These are phyloP conservation scores for Polypedilum vanderplanki DNA, from an alignment of 1,140 invertebrate genomes.

Conservation along the genomic window DNA sequence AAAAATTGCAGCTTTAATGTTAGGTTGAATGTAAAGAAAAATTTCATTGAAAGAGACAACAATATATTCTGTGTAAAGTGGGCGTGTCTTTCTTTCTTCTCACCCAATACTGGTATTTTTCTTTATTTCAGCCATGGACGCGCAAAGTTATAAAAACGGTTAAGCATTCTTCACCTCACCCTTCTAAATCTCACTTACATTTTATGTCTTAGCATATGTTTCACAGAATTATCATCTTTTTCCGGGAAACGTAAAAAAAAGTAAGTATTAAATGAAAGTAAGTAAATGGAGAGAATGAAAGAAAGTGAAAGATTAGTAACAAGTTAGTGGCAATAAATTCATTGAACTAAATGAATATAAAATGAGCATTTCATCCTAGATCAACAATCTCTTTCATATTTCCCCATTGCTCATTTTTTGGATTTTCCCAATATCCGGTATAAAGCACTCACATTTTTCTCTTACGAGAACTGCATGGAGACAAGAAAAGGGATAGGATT, in stretches of 20 bases:
- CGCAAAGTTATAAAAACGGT: neutral
- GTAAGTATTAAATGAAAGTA: neutral
- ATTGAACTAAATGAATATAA: neutral
- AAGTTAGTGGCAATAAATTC: neutral
- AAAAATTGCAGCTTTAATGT: neutral
- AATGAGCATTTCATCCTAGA: neutral
- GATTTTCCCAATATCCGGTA: constrained; percentile 17
- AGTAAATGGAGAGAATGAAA: neutral
- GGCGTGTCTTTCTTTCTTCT: neutral
- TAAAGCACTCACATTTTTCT: no score
- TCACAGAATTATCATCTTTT: constrained; percentile 6
- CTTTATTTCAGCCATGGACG: neutral
- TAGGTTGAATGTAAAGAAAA: neutral
- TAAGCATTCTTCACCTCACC: neutral
- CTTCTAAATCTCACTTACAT: neutral
- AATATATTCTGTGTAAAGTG: neutral
- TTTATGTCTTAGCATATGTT: neutral
- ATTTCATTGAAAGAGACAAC: neutral
- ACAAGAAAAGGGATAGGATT: neutral
- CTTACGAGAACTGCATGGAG: neutral
- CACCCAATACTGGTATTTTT: no score
- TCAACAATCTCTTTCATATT: constrained; percentile 22
- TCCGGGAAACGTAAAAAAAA: neutral
- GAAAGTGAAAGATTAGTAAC: no score
- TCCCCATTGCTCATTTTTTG: neutral